phyloP scores from a whole-genome alignment of 2,113 vertebrate species.

The Proteles cristata region DNA sequence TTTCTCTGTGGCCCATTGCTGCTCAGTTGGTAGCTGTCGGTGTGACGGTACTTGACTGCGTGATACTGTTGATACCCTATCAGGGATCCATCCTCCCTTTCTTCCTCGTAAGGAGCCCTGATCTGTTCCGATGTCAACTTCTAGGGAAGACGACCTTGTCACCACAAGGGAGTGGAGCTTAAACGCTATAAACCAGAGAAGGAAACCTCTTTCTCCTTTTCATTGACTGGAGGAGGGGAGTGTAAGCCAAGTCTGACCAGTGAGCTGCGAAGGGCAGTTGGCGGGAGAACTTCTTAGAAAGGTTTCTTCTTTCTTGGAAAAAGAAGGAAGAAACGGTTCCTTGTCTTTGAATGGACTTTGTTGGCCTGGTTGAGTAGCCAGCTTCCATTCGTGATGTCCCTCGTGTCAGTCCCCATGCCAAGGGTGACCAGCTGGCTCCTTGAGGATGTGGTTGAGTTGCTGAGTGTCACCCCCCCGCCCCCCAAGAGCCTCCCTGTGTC shows the following conservation, averaged over 20 bases:
- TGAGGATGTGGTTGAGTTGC: background rate
- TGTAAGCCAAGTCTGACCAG: background rate
- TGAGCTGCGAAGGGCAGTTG: background rate
- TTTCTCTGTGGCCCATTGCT: background rate
- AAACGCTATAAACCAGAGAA: background rate
- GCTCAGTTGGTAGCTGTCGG: background rate
- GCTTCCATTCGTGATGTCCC: background rate
- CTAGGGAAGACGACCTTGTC: background rate
- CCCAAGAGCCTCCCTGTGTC: background rate
- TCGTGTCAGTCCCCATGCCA: fast-evolving
- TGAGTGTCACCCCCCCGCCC: background rate
- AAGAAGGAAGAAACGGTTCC: background rate
- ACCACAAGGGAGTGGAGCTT: background rate
- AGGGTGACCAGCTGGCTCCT: background rate
- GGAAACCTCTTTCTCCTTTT: background rate
- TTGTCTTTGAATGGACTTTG: background rate
- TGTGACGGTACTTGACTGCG: background rate
- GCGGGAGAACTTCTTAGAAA: background rate
- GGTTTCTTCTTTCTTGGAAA: background rate
- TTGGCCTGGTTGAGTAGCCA: background rate
- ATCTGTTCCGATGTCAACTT: background rate
- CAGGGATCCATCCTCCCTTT: background rate
- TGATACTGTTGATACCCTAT: background rate
- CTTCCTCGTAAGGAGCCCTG: background rate
- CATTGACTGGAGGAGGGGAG: background rate